Conservation (phyloP, 2,888 invertebrate species). For the Prosopocoilus inquinatus region DNA sequence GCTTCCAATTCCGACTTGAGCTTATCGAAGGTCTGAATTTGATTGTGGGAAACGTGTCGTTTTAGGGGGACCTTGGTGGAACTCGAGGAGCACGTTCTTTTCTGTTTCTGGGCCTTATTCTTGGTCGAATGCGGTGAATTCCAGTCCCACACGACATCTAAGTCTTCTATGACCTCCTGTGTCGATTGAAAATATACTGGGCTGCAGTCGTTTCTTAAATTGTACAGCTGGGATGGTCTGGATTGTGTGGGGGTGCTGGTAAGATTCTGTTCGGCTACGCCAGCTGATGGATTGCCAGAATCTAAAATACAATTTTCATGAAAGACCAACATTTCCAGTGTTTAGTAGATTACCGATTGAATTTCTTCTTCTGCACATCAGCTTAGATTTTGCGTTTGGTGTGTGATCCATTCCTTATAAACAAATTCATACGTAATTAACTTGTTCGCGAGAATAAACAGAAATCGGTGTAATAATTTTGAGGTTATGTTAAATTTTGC, state of each 20-base stretch:
- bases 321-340: no score
- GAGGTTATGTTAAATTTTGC: no score
- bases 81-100: constrained; percentile 24
- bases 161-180: constrained; percentile 43
- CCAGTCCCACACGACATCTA: constrained; percentile 56
- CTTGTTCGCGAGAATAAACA: no score
- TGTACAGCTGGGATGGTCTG: neutral
- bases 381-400: no score
- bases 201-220: constrained; percentile 30
- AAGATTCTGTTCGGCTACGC: no score
- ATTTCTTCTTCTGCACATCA: no score
- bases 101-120: constrained; percentile 23
- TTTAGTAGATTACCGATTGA: no score
- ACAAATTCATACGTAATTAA: no score
- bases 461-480: no score
- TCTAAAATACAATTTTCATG: no score
- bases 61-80: constrained; percentile 42
- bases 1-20: constrained; percentile 42
- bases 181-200: constrained; percentile 44
- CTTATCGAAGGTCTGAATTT: constrained; percentile 42
- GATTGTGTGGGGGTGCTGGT: constrained; percentile 5
- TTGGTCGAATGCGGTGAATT: constrained; percentile 44
- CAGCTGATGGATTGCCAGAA: no score
- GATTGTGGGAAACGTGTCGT: constrained; percentile 36
- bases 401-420: no score